A percentile compares a stretch with the other conserved stretches of the same genome.
phyloP scores from a whole-genome alignment of 2,797 vertebrate species.

The Clarias laeviceps region DNA sequence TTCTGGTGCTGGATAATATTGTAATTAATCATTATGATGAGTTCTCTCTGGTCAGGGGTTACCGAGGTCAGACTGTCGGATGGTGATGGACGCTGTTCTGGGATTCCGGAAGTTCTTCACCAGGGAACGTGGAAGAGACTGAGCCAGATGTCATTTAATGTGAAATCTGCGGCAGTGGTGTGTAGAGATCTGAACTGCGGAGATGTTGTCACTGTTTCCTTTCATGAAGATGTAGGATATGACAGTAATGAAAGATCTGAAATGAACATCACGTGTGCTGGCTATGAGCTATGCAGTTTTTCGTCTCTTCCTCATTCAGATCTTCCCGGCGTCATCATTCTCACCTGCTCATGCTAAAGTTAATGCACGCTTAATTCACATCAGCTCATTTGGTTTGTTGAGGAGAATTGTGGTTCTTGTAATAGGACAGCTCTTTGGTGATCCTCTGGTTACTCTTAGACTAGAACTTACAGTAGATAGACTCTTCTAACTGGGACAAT shows the following conservation, averaged over 20 bases:
- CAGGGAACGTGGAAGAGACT: not conserved
- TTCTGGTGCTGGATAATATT: too few relatives aligned
- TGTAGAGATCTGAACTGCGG: conserved; percentile 21
- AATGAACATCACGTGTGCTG: not conserved
- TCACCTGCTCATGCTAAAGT: not conserved
- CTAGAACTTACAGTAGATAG: too few relatives aligned
- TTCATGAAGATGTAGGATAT: not conserved
- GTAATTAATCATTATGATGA: not conserved
- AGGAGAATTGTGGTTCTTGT: too few relatives aligned
- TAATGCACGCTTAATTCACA: too few relatives aligned
- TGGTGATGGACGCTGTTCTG: conserved; percentile 1
- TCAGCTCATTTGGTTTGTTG: too few relatives aligned
- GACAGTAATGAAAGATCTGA: not conserved
- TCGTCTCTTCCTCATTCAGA: not conserved
- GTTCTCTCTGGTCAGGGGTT: not conserved
- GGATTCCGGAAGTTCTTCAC: not conserved
- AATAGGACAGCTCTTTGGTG: too few relatives aligned
- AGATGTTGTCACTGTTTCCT: not conserved
- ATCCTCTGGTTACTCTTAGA: too few relatives aligned
- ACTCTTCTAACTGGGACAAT: too few relatives aligned
- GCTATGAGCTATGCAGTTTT: not conserved
- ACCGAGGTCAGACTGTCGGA: conserved; percentile 13
- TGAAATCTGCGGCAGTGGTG: not conserved
- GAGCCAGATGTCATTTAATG: not conserved
- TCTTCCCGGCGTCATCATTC: not conserved